Percentiles rank a stretch among this genome's conserved stretches.
Evolutionary conservation across 2,797 vertebrate species (phyloP).

Genomic region (Podarcis lilfordi): DNA sequence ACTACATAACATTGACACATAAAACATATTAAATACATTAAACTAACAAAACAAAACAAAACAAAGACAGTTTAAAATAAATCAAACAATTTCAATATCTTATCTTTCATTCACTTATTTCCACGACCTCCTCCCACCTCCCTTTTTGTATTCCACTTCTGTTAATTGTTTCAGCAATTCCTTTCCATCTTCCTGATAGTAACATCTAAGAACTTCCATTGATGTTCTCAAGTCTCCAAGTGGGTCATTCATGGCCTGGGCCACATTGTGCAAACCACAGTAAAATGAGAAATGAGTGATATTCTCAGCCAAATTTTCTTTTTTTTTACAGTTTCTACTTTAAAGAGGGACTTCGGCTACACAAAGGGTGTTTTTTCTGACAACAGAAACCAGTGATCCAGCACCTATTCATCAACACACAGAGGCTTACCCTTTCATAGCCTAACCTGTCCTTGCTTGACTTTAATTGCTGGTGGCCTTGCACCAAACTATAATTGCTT

Average conservation of each 20-base stretch:
- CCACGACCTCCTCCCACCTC: too few relatives aligned
- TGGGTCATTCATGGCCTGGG: not conserved
- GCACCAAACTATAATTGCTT: slow-evolving; percentile 12
- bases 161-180: too few relatives aligned
- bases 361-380: not conserved
- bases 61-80: too few relatives aligned
- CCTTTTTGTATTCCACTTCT: too few relatives aligned
- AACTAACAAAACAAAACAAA: too few relatives aligned
- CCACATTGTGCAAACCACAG: not conserved
- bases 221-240: not conserved
- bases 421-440: not conserved
- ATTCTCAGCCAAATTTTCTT: too few relatives aligned
- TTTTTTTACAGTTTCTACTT: not conserved
- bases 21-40: too few relatives aligned
- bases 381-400: not conserved
- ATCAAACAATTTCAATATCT: too few relatives aligned
- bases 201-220: not conserved
- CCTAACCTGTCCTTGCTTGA: not conserved
- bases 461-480: slow-evolving; percentile 8
- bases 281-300: not conserved
- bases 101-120: too few relatives aligned
- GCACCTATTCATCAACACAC: not conserved
- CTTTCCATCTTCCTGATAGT: too few relatives aligned
- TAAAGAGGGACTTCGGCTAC: not conserved
- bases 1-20: too few relatives aligned